Evolutionary conservation across 2,113 vertebrate species (phyloP), one percentile per base, ranked within the genome.

Genomic region (Zootoca vivipara): DNA sequence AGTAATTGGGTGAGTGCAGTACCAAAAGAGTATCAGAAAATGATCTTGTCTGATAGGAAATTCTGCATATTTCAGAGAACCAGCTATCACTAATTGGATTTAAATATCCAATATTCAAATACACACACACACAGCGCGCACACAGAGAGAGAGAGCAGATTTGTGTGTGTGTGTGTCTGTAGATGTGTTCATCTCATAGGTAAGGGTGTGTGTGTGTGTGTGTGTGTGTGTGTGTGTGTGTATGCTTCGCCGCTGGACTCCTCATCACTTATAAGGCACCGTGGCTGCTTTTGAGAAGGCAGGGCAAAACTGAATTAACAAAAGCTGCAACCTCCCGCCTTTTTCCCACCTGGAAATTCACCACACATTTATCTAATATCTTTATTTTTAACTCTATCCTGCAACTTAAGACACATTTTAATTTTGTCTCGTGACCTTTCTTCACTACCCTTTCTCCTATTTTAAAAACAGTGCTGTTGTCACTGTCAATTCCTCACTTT

Each of bases 1-100:
- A 78, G 98, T 99, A 69, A 95, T 95, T 89, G 98, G 99, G 99
- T 99, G 95, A 98, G 97, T 96, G 40, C 35, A 8, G 24, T 80
- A 87, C 30, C 12, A 18, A 5, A 10, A 90, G 38, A 56, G 56
- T 46, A 64, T 74, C 28, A 38, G 30, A 85, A 85, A 73, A 56
- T 56, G n/a, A 26, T 70, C 58, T 12, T 38, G 24, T 35, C 28
- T 5, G 8, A 67, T 40, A 22, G 12, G 2, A 15, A 35, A 69
- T 16, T 26, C n/a, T 30, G 46, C 46, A 52, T 52, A 52, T 52
- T 52, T 52, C 46, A 12, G 46, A 46, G 46, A 46, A 46, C 46
- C 8, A 46, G 42, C 42, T 46, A 46, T 46, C 42, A 2, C 42
- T 46, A 46, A 46, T 42, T 42, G 42, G 42, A 42, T 42, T 42